Evolutionary conservation across 2,888 invertebrate species (phyloP).

Genomic region (Netelia inedita): DNA sequence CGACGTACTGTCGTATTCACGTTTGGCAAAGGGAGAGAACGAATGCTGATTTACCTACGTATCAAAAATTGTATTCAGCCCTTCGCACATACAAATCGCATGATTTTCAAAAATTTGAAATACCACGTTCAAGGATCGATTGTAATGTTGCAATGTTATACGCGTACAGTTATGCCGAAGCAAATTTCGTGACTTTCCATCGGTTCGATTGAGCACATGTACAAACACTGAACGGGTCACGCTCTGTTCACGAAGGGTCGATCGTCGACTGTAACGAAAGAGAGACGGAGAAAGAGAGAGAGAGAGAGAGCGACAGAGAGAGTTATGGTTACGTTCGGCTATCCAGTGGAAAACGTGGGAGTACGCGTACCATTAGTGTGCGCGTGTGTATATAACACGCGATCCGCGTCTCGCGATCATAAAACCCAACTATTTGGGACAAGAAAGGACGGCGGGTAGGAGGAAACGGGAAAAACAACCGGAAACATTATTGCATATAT

Average conservation of each 20-base stretch:
- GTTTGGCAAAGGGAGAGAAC: too few relatives aligned
- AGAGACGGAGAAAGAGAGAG: too few relatives aligned
- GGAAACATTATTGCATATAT: conserved; percentile 23
- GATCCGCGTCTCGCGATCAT: conserved; percentile 11
- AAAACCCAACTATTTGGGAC: conserved; percentile 10
- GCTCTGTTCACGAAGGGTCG: neutral
- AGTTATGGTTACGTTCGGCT: neutral
- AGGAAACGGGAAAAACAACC: neutral
- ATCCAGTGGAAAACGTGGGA: conserved; percentile 1
- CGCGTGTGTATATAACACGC: conserved; percentile 29
- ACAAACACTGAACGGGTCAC: neutral
- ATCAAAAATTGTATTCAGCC: too few relatives aligned
- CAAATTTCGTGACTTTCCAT: too few relatives aligned
- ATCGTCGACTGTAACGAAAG: neutral
- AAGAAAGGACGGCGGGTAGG: neutral
- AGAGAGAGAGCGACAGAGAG: too few relatives aligned
- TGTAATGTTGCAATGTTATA: too few relatives aligned
- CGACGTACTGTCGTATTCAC: too few relatives aligned
- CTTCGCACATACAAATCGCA: too few relatives aligned
- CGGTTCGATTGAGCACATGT: neutral
- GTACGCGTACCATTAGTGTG: neutral
- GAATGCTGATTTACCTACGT: too few relatives aligned
- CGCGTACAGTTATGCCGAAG: too few relatives aligned
- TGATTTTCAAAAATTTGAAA: too few relatives aligned
- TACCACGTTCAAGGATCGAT: too few relatives aligned